A percentile compares a stretch with the other conserved stretches of the same genome.
Conservation (phyloP, 53 echinoderm and acorn worm species). For the Mesocentrotus franciscanus region DNA sequence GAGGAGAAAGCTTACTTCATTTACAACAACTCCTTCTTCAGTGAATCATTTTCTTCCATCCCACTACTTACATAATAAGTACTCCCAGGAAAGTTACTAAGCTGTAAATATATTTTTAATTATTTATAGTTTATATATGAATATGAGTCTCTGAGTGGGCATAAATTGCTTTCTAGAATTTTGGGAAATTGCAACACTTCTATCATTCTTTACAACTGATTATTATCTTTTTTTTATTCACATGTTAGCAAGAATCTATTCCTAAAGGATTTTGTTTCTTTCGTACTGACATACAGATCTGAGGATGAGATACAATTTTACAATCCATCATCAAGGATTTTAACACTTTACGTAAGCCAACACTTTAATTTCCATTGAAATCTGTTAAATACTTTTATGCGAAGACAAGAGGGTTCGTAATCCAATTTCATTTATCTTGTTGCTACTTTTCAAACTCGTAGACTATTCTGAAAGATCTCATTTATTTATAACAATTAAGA, state of each 20-base stretch:
- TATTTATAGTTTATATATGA: not conserved
- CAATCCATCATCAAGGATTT: not conserved
- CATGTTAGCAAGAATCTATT: not conserved
- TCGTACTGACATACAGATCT: not conserved
- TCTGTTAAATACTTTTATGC: not conserved
- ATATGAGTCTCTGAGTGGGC: not conserved
- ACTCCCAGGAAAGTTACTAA: not conserved
- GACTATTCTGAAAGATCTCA: not conserved
- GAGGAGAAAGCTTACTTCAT: not conserved
- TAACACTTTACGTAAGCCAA: not conserved
- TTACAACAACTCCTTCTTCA: not conserved
- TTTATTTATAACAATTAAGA: not conserved
- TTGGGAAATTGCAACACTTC: not conserved
- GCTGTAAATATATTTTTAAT: not conserved
- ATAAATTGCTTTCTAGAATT: not conserved
- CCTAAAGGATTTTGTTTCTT: no score
- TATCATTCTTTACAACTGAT: not conserved
- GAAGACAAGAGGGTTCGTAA: not conserved
- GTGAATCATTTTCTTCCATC: not conserved
- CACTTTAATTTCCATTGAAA: not conserved
- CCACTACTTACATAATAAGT: slow-evolving; percentile 1
- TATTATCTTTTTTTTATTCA: not conserved
- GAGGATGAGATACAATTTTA: not conserved
- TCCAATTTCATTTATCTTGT: not conserved
- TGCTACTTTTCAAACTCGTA: not conserved